Evolutionary conservation across 2,888 invertebrate species (phyloP).

Genomic region (Pimpla rufipes): DNA sequence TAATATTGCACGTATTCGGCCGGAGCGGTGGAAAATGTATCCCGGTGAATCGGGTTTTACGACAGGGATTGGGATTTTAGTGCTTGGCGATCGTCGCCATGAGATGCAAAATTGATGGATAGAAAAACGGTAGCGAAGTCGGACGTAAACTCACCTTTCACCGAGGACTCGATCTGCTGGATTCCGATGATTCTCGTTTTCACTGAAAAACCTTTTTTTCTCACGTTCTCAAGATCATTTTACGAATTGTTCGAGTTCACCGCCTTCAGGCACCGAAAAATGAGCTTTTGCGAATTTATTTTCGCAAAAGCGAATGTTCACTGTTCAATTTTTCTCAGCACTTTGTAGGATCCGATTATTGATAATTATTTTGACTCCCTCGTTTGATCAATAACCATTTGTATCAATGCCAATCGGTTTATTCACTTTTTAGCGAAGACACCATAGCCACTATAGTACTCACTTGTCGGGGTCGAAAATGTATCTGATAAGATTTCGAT

Average conservation of each 20-base stretch:
- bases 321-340: constrained; percentile 13
- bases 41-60: constrained; percentile 6
- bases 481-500: constrained; percentile 72
- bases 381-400: neutral
- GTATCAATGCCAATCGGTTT: neutral
- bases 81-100: neutral
- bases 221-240: constrained; percentile 33
- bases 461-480: constrained; percentile 55
- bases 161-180: neutral
- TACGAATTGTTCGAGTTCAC: constrained; percentile 31
- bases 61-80: neutral
- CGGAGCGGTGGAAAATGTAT: constrained; percentile 26
- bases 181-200: neutral
- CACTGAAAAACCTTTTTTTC: constrained; percentile 27
- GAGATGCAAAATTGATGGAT: neutral
- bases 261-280: neutral
- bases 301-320: neutral
- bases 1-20: constrained; percentile 72
- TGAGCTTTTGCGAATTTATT: neutral
- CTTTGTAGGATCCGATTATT: neutral
- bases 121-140: neutral
- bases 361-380: neutral
- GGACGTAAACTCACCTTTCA: constrained; percentile 44
- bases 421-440: constrained; percentile 19
- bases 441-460: neutral